A percentile compares a stretch with the other conserved stretches of the same genome.
Conservation (phyloP, 2,888 invertebrate genomes). For the Pasiphila rectangulata region DNA sequence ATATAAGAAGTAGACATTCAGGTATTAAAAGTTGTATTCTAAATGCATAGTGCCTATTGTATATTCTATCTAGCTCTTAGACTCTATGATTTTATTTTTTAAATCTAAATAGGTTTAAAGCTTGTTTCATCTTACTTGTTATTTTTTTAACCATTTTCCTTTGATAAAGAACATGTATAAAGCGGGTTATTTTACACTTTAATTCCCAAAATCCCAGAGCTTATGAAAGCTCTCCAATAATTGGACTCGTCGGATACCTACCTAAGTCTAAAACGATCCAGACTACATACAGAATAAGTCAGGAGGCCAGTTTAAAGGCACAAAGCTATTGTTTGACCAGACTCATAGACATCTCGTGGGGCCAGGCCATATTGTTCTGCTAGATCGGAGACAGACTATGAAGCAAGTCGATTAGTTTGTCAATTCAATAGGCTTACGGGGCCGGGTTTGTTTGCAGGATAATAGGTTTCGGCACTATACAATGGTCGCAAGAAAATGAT, state of each 20-base stretch:
- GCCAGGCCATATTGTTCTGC: slow-evolving; percentile 44
- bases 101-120: no score
- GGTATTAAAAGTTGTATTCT: no score
- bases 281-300: slow-evolving; percentile 18
- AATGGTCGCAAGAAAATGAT: neutral
- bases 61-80: no score
- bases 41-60: no score
- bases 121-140: no score
- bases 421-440: slow-evolving; percentile 37
- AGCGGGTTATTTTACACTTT: neutral
- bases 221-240: neutral
- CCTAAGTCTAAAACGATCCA: slow-evolving; percentile 5
- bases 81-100: no score
- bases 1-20: no score
- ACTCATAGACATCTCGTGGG: slow-evolving; percentile 38
- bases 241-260: neutral
- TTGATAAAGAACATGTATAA: no score
- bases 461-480: neutral
- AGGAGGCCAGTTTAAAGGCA: slow-evolving; percentile 25
- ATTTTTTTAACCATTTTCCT: no score
- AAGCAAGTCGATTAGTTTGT: slow-evolving; percentile 40
- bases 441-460: slow-evolving; percentile 5
- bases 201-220: neutral
- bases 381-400: slow-evolving; percentile 37
- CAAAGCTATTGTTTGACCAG: slow-evolving; percentile 42